Base-by-base conservation (phyloP, 2,888 invertebrate species). In the Deroplatys truncata region DNA sequence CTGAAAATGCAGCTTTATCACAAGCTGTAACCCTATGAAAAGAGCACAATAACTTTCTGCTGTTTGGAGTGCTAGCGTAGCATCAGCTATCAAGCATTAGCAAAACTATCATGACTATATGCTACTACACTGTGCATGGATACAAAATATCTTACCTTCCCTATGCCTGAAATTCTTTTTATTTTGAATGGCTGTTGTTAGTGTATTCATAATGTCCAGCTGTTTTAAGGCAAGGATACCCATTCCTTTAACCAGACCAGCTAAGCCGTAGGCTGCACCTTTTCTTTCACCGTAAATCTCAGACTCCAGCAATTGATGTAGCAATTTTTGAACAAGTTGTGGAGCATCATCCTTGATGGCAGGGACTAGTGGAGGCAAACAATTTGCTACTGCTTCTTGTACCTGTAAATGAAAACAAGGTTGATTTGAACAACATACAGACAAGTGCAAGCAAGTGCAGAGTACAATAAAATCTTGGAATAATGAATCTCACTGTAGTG, bases 261-360 rank as follows among this genome's bases (percentile, higher is more conserved):
- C 99, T 89, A 99, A 95, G 20, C 99, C 99, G 93, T 99, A 99
- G 0, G 99, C 99, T 0, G 99, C 99, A 20, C 99, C 99, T 94
- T 98, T 96, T 10, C 93, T 95, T 92, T 98, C 98, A 2, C 98
- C 99, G 93, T 98, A 99, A 92, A 97, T 98, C 91, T 98, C 98
- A 0, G 98, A 98, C 91, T 98, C 98, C 31, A 98, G 95, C 85
- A 99, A 94, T 90, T 98, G 97, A 92, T 97, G 96, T 93, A 98
- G 95, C 82, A 99, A 95, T 92, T 97, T 97, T 92, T 97, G 97
- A 87, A 99, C 97, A 92, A 99, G 96, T 89, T 96, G 95, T 0
- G 98, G 97, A 4, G 98, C 98, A 92, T 99, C 98, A 84, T 97
- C 97, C 93, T 97, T 98, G 29, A 99, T 97, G 0, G 98, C 97